Evolutionary conservation across 2,888 invertebrate species (phyloP).

Genomic region (Papilio gigon): DNA sequence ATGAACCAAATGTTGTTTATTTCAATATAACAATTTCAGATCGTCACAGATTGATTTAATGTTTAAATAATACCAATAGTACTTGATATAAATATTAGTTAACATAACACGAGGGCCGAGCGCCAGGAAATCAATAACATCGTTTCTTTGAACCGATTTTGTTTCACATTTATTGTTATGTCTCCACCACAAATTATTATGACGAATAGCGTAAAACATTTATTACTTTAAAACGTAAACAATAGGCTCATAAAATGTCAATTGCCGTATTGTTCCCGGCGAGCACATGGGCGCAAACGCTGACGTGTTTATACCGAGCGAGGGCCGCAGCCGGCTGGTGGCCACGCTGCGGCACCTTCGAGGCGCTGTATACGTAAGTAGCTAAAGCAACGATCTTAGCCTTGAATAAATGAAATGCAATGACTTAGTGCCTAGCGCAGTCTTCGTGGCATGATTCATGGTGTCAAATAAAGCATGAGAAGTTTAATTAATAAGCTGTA

Average conservation of each 20-base stretch:
- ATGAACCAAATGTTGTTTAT: slow-evolving; percentile 1
- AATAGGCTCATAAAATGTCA: slow-evolving; percentile 58
- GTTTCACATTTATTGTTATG: slow-evolving; percentile 43
- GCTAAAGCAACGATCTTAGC: slow-evolving; percentile 64
- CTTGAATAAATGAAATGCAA: slow-evolving; percentile 62
- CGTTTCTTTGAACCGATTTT: slow-evolving; percentile 36
- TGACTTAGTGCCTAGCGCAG: slow-evolving; percentile 54
- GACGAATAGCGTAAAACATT: slow-evolving; percentile 39
- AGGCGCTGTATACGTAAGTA: slow-evolving; percentile 60
- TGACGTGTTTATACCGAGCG: slow-evolving; percentile 44
- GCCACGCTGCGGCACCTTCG: slow-evolving; percentile 45
- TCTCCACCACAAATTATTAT: slow-evolving; percentile 41
- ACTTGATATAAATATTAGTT: not conserved
- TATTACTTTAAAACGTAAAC: slow-evolving; percentile 47
- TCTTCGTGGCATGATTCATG: slow-evolving; percentile 32
- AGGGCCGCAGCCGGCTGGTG: slow-evolving; percentile 46
- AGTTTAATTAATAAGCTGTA: slow-evolving; percentile 59
- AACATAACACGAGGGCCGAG: slow-evolving; percentile 1
- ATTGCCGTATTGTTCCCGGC: slow-evolving; percentile 68
- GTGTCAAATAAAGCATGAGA: slow-evolving; percentile 46
- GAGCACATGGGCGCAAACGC: slow-evolving; percentile 48
- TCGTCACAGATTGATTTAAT: not conserved
- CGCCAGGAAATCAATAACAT: slow-evolving; percentile 29
- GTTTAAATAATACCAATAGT: not conserved
- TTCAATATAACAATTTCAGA: not conserved